Evolutionary conservation across 2,797 vertebrate genomes (phyloP).

Genomic region (Tapera naevia): DNA sequence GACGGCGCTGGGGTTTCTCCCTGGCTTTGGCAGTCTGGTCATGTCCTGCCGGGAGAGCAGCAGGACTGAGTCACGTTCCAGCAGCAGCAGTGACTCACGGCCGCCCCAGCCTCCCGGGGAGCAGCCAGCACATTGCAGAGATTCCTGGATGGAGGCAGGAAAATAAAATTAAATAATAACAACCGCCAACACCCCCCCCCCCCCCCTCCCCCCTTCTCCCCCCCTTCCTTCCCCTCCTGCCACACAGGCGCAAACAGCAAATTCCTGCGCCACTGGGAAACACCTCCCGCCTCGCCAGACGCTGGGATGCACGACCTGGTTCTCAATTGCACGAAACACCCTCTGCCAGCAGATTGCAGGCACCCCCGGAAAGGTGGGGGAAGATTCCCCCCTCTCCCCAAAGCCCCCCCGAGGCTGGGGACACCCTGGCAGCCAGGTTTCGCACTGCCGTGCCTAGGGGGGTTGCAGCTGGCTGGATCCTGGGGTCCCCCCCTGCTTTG

Average conservation of each 20-base stretch:
- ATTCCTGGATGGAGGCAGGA: constrained; percentile 62
- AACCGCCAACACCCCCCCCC: not conserved
- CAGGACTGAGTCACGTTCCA: constrained; percentile 54
- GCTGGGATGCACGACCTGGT: not conserved
- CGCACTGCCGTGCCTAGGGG: too few species aligned
- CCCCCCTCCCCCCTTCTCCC: not conserved
- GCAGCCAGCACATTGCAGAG: constrained; percentile 50
- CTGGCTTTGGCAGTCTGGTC: constrained; percentile 26
- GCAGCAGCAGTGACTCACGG: constrained; percentile 60
- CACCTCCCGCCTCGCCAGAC: not conserved
- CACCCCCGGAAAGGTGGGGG: not conserved
- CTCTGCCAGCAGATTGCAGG: not conserved
- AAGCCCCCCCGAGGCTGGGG: not conserved
- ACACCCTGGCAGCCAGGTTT: not conserved
- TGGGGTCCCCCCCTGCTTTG: not conserved
- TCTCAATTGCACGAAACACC: rapidly evolving
- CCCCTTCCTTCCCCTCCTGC: not conserved
- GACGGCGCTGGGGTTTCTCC: not conserved
- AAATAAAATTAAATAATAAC: constrained; percentile 28
- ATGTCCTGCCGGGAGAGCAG: constrained; percentile 45
- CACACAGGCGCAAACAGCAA: not conserved
- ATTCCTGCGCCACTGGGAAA: constrained; percentile 21
- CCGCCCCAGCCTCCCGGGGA: constrained; percentile 21
- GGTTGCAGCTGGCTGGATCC: not conserved
- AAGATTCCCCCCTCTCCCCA: not conserved